Base-by-base conservation (phyloP, 2,797 vertebrate species). In the Takifugu ocellatus region DNA sequence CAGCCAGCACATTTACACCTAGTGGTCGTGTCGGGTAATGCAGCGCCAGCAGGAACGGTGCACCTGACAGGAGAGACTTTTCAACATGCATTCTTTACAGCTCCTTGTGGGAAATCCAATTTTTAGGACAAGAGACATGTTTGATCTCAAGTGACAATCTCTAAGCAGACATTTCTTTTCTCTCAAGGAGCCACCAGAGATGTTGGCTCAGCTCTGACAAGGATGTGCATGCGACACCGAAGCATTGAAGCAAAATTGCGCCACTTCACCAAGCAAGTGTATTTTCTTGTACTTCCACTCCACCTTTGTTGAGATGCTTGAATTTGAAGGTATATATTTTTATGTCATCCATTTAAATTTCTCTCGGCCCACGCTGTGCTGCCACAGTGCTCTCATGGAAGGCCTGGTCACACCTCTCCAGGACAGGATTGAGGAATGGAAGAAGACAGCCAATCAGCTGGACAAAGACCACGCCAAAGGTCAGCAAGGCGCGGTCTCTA, bases 401-500 rank as follows among this genome's bases (percentile, higher is more conserved):
- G 96, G 94, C 68, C 92, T 99, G 74, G 95, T 98, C 54, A 94
- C 89, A 57, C 97, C 97, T 0, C 90, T 98, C 39, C 97, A 99
- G 89, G 97, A 98, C 84, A 91, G 93, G 81, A 94, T 98, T 42
- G 96, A 99, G 80, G 96, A 98, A 84, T 98, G 97, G 97, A 99
- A 99, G 84, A 99, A 96, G 84, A 95, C 94, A 0, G 93, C 94
- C 17, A 96, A 95, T 76, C 94, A 96, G 80, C 89, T 99, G 70
- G 96, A 99, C 88, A 99, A 99, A 87, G 97, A 99, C 83, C 97
- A 99, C 0, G 94, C 96, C 0, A 96, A 98, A 96, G 96, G 97
- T 97, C 58, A 69, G 25, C 26, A 51, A 21, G 6, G 25, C 10
- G 17, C 11, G 0, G 6, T 51, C 3, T 31, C 26, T 31, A 17